Evolutionary conservation across 2,888 invertebrate genomes (phyloP).

Genomic region (Lycophotia porphyrea): DNA sequence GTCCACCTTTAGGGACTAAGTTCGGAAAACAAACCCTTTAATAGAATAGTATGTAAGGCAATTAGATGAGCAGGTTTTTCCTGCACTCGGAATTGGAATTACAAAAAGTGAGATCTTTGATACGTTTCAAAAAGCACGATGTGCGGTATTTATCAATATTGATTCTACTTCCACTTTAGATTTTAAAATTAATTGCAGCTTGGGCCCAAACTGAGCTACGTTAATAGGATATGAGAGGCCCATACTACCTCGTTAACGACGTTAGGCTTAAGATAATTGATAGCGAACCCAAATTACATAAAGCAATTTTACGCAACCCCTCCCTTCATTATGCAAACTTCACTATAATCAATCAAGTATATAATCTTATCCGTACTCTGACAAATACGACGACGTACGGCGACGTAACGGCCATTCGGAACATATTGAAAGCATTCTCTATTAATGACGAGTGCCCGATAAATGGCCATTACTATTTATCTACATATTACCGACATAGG

Average conservation of each 20-base stretch:
- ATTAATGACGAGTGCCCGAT: conserved; percentile 75
- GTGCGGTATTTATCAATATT: neutral
- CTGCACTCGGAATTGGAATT: neutral
- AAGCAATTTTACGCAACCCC: conserved; percentile 58
- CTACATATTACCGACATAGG: conserved; percentile 59
- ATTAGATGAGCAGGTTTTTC: neutral
- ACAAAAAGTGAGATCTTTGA: neutral
- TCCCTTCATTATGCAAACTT: conserved; percentile 58
- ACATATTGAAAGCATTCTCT: conserved; percentile 67
- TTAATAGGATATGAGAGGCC: conserved; percentile 1
- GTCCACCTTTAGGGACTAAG: no score
- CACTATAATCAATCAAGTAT: conserved; percentile 63
- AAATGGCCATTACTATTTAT: conserved; percentile 75
- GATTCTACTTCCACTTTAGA: neutral
- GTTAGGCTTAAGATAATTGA: conserved; percentile 32
- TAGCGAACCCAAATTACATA: conserved; percentile 47
- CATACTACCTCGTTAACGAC: conserved; percentile 2
- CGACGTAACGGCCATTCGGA: conserved; percentile 59
- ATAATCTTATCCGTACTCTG: conserved; percentile 67
- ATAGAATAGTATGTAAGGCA: no score
- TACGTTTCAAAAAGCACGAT: neutral
- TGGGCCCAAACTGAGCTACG: neutral
- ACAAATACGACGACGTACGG: conserved; percentile 64
- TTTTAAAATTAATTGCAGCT: neutral
- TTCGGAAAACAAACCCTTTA: no score